Percentiles rank a stretch among this genome's conserved stretches.
Conservation (phyloP, 2,797 vertebrate genomes). For the Pipistrellus nathusii region DNA sequence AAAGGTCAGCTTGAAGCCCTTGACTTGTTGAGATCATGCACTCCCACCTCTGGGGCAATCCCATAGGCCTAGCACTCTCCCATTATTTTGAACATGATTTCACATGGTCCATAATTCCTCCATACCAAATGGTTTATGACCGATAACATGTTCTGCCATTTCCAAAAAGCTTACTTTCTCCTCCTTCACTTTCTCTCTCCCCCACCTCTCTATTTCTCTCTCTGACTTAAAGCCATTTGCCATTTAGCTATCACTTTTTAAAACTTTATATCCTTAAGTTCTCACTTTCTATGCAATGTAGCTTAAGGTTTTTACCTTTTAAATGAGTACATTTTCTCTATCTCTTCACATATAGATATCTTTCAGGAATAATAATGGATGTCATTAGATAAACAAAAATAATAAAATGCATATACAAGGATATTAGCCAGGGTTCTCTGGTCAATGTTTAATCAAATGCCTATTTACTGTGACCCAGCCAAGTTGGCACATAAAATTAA, state of each 20-base stretch:
- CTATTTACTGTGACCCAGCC: neutral
- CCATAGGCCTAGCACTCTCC: accelerated
- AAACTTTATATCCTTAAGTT: neutral
- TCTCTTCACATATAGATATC: neutral
- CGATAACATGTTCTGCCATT: too few relatives aligned
- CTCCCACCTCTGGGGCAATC: accelerated
- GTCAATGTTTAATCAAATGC: neutral
- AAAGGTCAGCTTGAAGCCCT: neutral
- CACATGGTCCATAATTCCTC: neutral
- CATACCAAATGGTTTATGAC: neutral
- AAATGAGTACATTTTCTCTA: neutral
- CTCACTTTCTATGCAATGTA: neutral
- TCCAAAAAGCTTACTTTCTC: neutral
- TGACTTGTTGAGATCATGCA: neutral
- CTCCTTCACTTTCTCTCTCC: accelerated
- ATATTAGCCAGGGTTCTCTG: neutral
- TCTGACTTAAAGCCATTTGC: neutral
- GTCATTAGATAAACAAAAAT: neutral
- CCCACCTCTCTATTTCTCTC: too few relatives aligned
- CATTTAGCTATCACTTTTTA: neutral
- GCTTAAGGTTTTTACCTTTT: neutral
- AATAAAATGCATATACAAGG: neutral
- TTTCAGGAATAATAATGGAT: conserved; percentile 10
- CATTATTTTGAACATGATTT: neutral
- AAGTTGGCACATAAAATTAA: neutral